phyloP scores from a whole-genome alignment of 2,888 invertebrate genomes.

The Lacanobia wlatinum region DNA sequence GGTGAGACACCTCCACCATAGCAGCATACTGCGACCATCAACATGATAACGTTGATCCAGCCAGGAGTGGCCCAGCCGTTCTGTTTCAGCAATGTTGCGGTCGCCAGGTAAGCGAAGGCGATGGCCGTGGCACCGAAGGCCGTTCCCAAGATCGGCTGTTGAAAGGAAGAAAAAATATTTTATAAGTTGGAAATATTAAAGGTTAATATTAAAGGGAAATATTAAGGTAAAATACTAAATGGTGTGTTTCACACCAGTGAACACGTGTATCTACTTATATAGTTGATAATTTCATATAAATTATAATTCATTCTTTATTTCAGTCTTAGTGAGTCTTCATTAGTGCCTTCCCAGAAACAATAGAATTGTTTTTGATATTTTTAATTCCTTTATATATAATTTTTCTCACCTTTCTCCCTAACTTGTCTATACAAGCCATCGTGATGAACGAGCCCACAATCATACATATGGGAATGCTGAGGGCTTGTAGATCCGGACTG shows the following conservation, averaged over 20 bases:
- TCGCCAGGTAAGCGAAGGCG: constrained; percentile 65
- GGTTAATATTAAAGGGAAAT: too few relatives aligned
- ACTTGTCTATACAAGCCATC: constrained; percentile 67
- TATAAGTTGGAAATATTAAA: not conserved
- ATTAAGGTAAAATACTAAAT: too few relatives aligned
- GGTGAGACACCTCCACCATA: constrained; percentile 74
- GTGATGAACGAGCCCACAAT: constrained; percentile 68
- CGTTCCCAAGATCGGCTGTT: constrained; percentile 68
- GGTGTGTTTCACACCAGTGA: not conserved
- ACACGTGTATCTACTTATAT: too few relatives aligned
- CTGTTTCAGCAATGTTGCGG: constrained; percentile 62
- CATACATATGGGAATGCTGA: constrained; percentile 74
- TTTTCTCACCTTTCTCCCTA: constrained; percentile 67
- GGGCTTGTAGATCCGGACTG: constrained; percentile 69
- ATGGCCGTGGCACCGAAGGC: constrained; percentile 61
- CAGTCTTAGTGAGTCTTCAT: too few relatives aligned
- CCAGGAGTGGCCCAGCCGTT: constrained; percentile 63
- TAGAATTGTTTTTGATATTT: too few relatives aligned
- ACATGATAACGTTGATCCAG: constrained; percentile 72
- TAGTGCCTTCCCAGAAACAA: too few relatives aligned
- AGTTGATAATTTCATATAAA: too few relatives aligned
- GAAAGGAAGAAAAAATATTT: not conserved
- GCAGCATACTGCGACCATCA: constrained; percentile 66
- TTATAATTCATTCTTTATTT: too few relatives aligned
- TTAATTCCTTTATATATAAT: not conserved